These are phyloP conservation scores for Brachionus plicatilis DNA, from an alignment of 1,140 invertebrate genomes.

Conservation along the genomic window DNA sequence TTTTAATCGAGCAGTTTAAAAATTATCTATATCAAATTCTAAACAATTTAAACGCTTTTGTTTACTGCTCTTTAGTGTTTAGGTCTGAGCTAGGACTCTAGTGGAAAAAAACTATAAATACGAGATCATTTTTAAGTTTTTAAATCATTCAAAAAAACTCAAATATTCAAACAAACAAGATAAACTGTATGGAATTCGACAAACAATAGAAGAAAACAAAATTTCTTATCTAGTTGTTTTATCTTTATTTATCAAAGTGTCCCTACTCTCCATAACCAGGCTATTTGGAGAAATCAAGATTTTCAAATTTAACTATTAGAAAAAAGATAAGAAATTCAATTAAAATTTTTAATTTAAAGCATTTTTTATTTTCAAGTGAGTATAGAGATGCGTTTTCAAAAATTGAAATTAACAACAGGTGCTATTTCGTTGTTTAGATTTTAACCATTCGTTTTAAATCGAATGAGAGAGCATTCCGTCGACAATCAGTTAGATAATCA, in stretches of 20 bases:
- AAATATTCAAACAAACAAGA: not conserved
- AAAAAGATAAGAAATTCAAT: not conserved
- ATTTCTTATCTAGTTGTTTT: not conserved
- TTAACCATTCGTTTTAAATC: not conserved
- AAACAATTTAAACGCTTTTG: constrained; percentile 5
- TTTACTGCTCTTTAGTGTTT: not conserved
- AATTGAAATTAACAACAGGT: not conserved
- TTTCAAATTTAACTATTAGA: not conserved
- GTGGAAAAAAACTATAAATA: constrained; percentile 7
- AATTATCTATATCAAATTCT: constrained; percentile 29
- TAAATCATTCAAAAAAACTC: not conserved
- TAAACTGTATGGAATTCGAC: not conserved
- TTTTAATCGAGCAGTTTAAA: constrained; percentile 27
- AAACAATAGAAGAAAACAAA: not conserved
- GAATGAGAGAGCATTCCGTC: constrained; percentile 13
- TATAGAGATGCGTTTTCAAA: not conserved
- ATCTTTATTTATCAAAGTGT: constrained; percentile 11
- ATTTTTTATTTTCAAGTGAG: constrained; percentile 5
- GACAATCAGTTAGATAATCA: not conserved
- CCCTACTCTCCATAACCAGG: not conserved
- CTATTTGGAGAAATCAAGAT: not conserved
- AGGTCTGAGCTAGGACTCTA: not conserved
- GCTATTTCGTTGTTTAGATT: not conserved
- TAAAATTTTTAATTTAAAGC: not conserved
- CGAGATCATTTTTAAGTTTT: not conserved